Evolutionary conservation across 2,888 invertebrate species (phyloP).

Genomic region (Polydrusus pterygomalis): DNA sequence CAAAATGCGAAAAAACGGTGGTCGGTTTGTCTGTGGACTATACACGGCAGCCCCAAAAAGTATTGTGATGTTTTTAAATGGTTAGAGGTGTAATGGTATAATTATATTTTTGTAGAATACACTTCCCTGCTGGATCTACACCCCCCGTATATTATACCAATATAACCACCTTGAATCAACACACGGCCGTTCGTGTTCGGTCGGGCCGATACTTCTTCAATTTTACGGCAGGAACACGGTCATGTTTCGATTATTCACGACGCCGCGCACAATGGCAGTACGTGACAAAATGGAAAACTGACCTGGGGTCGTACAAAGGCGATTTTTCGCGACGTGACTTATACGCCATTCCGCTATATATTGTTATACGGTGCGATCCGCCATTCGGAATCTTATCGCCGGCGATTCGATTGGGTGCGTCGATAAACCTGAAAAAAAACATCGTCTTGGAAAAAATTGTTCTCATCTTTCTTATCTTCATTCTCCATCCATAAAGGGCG

Average conservation of each 20-base stretch:
- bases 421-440: slow-evolving; percentile 32
- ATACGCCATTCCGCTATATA: slow-evolving; percentile 38
- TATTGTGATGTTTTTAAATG: too few relatives aligned
- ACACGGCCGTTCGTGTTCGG: background rate
- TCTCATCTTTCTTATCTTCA: too few relatives aligned
- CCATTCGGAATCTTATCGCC: slow-evolving; percentile 30
- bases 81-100: too few relatives aligned
- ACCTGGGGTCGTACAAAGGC: slow-evolving; percentile 46
- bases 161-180: too few relatives aligned
- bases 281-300: slow-evolving; percentile 59
- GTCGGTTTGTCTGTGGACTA: too few relatives aligned
- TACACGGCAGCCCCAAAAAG: too few relatives aligned
- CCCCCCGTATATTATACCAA: background rate
- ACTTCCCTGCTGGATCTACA: too few relatives aligned
- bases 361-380: slow-evolving; percentile 26
- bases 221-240: slow-evolving; percentile 18
- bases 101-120: too few relatives aligned
- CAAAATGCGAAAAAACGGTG: too few relatives aligned
- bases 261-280: slow-evolving; percentile 56
- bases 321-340: slow-evolving; percentile 42
- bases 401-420: slow-evolving; percentile 27
- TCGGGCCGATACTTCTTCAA: slow-evolving; percentile 13
- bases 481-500: too few relatives aligned
- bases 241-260: slow-evolving; percentile 39
- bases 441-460: too few relatives aligned